Evolutionary conservation across 1,140 invertebrate genomes (phyloP).

Genomic region (Ridgeia piscesae): DNA sequence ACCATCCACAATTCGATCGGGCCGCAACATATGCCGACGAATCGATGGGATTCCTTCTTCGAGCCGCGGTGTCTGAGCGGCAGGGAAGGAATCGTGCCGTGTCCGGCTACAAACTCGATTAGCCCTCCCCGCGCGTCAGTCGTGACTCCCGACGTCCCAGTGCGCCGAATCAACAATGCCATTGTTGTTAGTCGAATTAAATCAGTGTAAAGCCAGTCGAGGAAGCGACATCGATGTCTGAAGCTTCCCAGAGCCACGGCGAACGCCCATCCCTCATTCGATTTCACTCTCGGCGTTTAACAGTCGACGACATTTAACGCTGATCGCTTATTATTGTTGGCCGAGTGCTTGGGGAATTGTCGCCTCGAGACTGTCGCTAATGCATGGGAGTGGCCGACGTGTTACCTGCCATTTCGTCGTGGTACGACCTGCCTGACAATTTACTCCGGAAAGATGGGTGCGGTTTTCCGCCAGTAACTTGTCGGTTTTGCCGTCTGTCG

Average conservation of each 20-base stretch:
- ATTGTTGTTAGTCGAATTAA: neutral
- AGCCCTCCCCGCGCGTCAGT: neutral
- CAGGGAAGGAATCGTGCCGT: neutral
- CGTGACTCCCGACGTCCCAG: neutral
- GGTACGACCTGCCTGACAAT: neutral
- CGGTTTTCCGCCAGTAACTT: neutral
- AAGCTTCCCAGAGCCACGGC: neutral
- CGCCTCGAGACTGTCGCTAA: neutral
- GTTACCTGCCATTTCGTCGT: neutral
- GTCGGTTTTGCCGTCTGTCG: neutral
- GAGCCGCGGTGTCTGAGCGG: neutral
- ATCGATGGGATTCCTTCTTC: neutral
- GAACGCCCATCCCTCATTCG: neutral
- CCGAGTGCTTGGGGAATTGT: neutral
- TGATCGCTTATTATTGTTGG: neutral
- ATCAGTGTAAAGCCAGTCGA: neutral
- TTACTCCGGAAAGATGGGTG: neutral
- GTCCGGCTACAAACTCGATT: neutral
- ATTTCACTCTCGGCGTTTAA: neutral
- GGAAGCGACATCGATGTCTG: neutral
- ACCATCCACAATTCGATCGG: neutral
- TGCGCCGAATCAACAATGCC: neutral
- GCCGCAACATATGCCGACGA: neutral
- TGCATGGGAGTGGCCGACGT: neutral
- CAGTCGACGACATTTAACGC: conserved; percentile 3